Percentiles rank a stretch among this genome's conserved stretches.
phyloP scores from a whole-genome alignment of 1,140 invertebrate genomes.

The Camponotus pennsylvanicus region DNA sequence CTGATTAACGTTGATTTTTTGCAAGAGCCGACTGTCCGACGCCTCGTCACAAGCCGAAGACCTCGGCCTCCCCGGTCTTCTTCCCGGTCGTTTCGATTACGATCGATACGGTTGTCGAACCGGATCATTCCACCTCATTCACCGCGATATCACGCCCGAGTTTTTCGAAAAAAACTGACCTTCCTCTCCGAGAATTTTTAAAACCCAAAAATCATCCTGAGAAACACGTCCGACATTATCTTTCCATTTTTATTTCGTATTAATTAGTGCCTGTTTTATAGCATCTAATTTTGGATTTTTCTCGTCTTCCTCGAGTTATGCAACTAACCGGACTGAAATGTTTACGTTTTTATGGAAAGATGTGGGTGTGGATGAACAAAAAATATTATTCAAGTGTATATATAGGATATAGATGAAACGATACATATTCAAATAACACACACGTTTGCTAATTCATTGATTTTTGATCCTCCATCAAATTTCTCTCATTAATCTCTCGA shows the following conservation, averaged over 20 bases:
- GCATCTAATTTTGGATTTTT: not conserved
- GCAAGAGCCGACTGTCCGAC: conserved; percentile 70
- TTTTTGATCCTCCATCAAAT: not conserved
- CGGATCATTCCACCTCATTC: conserved; percentile 35
- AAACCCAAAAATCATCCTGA: not conserved
- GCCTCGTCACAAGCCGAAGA: conserved; percentile 79
- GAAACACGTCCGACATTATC: conserved; percentile 1
- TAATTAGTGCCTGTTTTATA: conserved; percentile 15
- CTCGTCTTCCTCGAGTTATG: not conserved
- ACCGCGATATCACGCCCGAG: conserved; percentile 36
- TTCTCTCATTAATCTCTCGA: not conserved
- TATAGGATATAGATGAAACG: not conserved
- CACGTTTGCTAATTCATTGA: not conserved
- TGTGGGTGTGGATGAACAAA: too few species aligned
- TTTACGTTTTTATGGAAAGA: not conserved
- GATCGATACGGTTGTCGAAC: conserved; percentile 73
- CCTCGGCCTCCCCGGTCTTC: conserved; percentile 61
- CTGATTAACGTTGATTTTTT: conserved; percentile 82
- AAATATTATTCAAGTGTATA: not conserved
- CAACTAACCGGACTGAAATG: not conserved
- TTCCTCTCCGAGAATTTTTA: conserved; percentile 19
- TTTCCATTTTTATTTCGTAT: not conserved
- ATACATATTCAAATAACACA: not conserved
- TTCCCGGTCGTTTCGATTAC: conserved; percentile 73
- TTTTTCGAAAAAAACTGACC: conserved; percentile 17